Conservation (phyloP, 1,140 invertebrate genomes). For the Latrodectus geometricus region DNA sequence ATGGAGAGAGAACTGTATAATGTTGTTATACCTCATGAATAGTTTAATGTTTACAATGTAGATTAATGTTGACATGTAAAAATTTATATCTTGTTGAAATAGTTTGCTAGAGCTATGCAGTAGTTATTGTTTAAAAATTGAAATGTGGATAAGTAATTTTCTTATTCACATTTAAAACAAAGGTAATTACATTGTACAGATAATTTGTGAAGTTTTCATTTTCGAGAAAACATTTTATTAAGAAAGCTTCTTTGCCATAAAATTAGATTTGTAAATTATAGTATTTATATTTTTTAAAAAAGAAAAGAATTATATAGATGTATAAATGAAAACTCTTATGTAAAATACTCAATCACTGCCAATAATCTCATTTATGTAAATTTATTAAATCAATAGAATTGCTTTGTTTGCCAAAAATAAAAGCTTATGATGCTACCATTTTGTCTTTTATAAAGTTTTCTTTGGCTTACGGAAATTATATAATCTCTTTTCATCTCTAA, state of each 20-base stretch:
- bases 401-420: conserved; percentile 54
- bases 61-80: neutral
- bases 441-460: neutral
- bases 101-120: conserved; percentile 49
- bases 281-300: conserved; percentile 41
- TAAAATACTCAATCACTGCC: conserved; percentile 55
- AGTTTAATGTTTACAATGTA: neutral
- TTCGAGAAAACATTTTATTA: conserved; percentile 26
- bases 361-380: conserved; percentile 50
- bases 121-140: conserved; percentile 46
- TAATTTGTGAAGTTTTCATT: conserved; percentile 34
- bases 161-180: conserved; percentile 14
- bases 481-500: too few relatives aligned
- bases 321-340: conserved; percentile 38
- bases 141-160: conserved; percentile 46
- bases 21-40: conserved; percentile 27
- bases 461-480: too few relatives aligned
- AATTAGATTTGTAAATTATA: conserved; percentile 19
- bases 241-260: neutral
- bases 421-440: conserved; percentile 46
- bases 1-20: conserved; percentile 13
- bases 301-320: conserved; percentile 4
- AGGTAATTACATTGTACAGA: conserved; percentile 31
- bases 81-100: conserved; percentile 42
- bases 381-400: conserved; percentile 27